Evolutionary conservation across 2,888 invertebrate genomes (phyloP).

Genomic region (Chelonus formosanus): DNA sequence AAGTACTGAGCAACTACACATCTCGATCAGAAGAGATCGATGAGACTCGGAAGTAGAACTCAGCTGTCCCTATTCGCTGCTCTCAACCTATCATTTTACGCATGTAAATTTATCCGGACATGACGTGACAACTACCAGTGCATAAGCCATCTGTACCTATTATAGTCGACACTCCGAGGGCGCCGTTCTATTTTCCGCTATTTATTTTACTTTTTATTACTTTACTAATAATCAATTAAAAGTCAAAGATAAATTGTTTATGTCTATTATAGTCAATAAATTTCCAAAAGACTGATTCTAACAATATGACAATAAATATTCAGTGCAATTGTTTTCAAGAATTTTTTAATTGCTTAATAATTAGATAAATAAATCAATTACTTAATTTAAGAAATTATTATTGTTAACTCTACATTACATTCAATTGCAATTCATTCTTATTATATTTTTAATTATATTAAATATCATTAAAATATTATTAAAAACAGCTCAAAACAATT

Average conservation of each 20-base stretch:
- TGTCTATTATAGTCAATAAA: too few relatives aligned
- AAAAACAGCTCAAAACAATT: too few relatives aligned
- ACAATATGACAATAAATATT: too few relatives aligned
- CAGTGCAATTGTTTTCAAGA: too few relatives aligned
- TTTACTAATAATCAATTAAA: slow-evolving; percentile 15
- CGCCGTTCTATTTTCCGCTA: slow-evolving; percentile 48
- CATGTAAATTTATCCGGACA: slow-evolving; percentile 63
- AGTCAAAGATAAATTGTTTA: slow-evolving; percentile 4
- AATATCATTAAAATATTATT: too few relatives aligned
- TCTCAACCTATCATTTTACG: slow-evolving; percentile 51
- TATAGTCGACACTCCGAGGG: slow-evolving; percentile 48
- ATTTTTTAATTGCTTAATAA: too few relatives aligned
- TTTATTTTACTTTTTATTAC: slow-evolving; percentile 31
- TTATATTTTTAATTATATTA: too few relatives aligned
- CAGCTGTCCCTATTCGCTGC: slow-evolving; percentile 8
- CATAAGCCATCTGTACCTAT: slow-evolving; percentile 60
- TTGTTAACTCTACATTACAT: too few relatives aligned
- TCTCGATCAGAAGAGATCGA: slow-evolving; percentile 23
- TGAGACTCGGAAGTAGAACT: slow-evolving; percentile 24
- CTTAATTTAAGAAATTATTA: too few relatives aligned
- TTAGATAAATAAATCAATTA: too few relatives aligned
- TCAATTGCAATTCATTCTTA: too few relatives aligned
- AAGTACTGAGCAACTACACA: background rate
- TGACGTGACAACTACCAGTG: slow-evolving; percentile 56
- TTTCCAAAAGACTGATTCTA: too few relatives aligned